Evolutionary conservation across 2,797 vertebrate species (phyloP).

Genomic region (Hafferia zeledoni): DNA sequence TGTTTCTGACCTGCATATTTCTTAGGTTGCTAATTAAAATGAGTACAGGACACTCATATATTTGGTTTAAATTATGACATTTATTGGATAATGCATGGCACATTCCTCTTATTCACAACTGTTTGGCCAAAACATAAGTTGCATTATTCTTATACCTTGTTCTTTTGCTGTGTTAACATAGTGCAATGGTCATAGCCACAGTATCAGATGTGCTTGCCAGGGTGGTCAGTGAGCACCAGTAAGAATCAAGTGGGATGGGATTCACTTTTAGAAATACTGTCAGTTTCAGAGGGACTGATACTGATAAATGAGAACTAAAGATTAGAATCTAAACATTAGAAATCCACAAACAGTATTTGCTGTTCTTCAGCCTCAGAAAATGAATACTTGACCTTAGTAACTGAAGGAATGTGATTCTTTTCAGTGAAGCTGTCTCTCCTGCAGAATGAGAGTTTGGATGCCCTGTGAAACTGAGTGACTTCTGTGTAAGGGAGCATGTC

Average conservation of each 20-base stretch:
- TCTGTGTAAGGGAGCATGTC: neutral
- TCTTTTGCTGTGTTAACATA: neutral
- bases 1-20: neutral
- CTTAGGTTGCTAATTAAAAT: neutral
- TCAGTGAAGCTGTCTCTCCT: neutral
- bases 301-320: neutral
- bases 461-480: neutral
- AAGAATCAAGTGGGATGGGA: neutral
- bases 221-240: neutral
- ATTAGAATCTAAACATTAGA: neutral
- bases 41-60: neutral
- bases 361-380: neutral
- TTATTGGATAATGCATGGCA: neutral
- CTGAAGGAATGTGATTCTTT: neutral
- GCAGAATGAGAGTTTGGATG: neutral
- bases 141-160: neutral
- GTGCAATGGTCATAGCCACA: neutral
- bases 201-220: neutral
- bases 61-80: neutral
- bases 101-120: neutral
- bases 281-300: neutral
- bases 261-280: neutral
- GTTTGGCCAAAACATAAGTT: neutral
- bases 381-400: neutral
- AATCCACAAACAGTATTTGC: neutral